phyloP scores from a whole-genome alignment of 2,888 invertebrate species.

The Stenotaenia linearis region DNA sequence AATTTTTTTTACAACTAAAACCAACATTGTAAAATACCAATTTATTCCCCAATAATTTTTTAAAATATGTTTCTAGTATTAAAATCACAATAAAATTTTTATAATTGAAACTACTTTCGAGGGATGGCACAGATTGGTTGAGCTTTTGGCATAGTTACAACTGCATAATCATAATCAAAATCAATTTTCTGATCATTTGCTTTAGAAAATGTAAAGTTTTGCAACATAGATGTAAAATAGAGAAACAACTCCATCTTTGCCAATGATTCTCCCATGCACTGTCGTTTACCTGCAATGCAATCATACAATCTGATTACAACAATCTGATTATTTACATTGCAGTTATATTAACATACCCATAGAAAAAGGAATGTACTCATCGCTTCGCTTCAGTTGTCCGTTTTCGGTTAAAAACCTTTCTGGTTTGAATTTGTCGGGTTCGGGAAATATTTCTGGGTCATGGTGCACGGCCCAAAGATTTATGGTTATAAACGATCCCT shows the following conservation, averaged over 20 bases:
- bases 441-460: background rate
- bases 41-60: no score
- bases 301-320: background rate
- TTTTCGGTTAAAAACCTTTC: background rate
- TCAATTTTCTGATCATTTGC: background rate
- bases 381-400: background rate
- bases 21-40: no score
- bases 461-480: constrained; percentile 13
- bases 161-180: background rate
- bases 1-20: no score
- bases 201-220: background rate
- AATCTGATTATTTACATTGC: no score
- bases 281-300: background rate
- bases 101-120: no score
- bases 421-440: background rate
- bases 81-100: no score
- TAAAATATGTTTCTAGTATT: no score
- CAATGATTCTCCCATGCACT: constrained; percentile 18
- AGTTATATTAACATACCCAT: background rate
- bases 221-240: background rate
- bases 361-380: background rate
- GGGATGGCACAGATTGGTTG: background rate
- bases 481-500: background rate
- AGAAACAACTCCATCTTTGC: constrained; percentile 16
- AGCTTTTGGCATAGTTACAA: background rate